Evolutionary conservation across 2,113 vertebrate genomes (phyloP).

Genomic region (Ia io): DNA sequence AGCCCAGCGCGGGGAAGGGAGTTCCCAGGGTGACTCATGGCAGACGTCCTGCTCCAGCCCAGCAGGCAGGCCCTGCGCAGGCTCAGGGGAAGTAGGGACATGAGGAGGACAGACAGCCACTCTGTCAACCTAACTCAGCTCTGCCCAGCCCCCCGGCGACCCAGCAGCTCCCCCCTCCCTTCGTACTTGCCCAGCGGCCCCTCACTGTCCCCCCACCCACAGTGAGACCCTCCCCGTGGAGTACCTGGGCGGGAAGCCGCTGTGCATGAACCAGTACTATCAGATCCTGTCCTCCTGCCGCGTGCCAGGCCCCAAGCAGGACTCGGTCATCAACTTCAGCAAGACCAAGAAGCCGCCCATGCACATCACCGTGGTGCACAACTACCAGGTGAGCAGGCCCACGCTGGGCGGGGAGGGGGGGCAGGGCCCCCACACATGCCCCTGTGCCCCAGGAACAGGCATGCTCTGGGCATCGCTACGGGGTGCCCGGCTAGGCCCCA

Average conservation of each 20-base stretch:
- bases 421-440: neutral
- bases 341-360: constrained; percentile 85
- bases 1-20: neutral
- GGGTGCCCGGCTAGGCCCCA: neutral
- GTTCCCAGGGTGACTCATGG: neutral
- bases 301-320: constrained; percentile 92
- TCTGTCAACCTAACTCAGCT: neutral
- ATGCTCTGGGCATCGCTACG: neutral
- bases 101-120: accelerated
- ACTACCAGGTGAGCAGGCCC: constrained; percentile 91
- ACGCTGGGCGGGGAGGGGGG: neutral
- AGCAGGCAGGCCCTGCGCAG: neutral
- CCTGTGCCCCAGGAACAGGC: accelerated
- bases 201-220: constrained; percentile 36
- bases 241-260: constrained; percentile 89
- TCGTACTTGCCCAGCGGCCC: neutral
- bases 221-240: constrained; percentile 93
- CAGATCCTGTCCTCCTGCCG: constrained; percentile 96
- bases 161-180: neutral
- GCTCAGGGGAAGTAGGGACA: neutral
- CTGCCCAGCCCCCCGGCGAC: neutral
- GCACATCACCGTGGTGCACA: constrained; percentile 97
- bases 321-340: constrained; percentile 89
- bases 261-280: constrained; percentile 99
- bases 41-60: neutral